phyloP scores from a whole-genome alignment of 2,888 invertebrate species.

The Nowickia ferox region DNA sequence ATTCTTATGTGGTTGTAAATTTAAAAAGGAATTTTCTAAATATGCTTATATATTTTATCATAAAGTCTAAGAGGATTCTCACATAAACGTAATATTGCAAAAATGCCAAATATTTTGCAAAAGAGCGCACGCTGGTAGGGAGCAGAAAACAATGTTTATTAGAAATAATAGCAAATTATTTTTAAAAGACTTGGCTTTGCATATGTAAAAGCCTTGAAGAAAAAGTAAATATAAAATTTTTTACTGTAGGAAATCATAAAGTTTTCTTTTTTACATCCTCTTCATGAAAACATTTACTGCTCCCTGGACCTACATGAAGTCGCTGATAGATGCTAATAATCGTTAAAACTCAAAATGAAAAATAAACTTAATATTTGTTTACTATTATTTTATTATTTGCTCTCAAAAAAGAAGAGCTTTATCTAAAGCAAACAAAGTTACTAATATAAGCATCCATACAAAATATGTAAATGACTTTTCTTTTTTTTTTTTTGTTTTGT shows the following conservation, averaged over 20 bases:
- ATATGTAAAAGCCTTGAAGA: conserved; percentile 6
- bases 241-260: neutral
- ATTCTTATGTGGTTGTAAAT: conserved; percentile 36
- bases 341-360: neutral
- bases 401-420: conserved; percentile 39
- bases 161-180: conserved; percentile 9
- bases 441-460: conserved; percentile 67
- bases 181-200: conserved; percentile 53
- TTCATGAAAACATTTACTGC: neutral
- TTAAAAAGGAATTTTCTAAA: conserved; percentile 18
- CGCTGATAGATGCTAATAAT: too few relatives aligned
- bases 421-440: conserved; percentile 55
- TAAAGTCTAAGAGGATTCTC: conserved; percentile 34
- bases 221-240: conserved; percentile 41
- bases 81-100: conserved; percentile 65
- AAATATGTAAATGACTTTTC: conserved; percentile 63
- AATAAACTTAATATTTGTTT: conserved; percentile 1
- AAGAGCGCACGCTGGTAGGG: neutral
- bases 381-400: conserved; percentile 1
- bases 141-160: neutral
- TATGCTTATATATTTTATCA: conserved; percentile 32
- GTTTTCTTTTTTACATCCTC: too few relatives aligned
- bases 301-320: neutral
- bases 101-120: conserved; percentile 63
- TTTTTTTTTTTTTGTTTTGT: conserved; percentile 51